Conservation (phyloP, 2,797 vertebrate species). For the Momotus momota region DNA sequence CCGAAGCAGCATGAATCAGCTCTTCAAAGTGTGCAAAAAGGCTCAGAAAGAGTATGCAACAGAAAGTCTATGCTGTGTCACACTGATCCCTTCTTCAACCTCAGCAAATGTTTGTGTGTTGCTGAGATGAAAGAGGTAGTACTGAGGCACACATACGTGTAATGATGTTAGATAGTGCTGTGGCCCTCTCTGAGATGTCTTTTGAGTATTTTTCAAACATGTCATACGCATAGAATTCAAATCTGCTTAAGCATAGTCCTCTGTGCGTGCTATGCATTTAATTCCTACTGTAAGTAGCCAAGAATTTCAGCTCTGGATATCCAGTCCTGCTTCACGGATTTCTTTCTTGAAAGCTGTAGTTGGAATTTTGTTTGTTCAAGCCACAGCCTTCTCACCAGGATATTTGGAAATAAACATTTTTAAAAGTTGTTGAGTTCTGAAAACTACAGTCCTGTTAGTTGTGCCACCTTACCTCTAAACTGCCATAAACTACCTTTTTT, state of each 20-base stretch:
- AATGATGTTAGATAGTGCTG: not conserved
- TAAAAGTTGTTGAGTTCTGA: not conserved
- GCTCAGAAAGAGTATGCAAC: not conserved
- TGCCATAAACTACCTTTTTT: not conserved
- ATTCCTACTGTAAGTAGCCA: not conserved
- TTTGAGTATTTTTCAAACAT: not conserved
- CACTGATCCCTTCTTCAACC: fast-evolving
- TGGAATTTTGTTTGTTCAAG: not conserved
- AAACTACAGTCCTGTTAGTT: not conserved
- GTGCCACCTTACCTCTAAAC: not conserved
- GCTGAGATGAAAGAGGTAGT: not conserved
- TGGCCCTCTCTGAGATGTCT: not conserved
- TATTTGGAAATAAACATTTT: not conserved
- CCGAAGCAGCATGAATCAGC: not conserved
- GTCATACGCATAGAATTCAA: not conserved
- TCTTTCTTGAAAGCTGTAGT: not conserved
- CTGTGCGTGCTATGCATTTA: not conserved
- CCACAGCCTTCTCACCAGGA: not conserved
- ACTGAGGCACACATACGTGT: fast-evolving
- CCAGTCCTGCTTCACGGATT: not conserved
- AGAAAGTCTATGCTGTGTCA: not conserved
- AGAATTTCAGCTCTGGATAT: not conserved
- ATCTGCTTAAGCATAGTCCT: not conserved
- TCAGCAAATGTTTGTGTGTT: not conserved
- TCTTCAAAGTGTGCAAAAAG: not conserved